phyloP scores from a whole-genome alignment of 2,113 vertebrate genomes.

The Carassius gibelio region DNA sequence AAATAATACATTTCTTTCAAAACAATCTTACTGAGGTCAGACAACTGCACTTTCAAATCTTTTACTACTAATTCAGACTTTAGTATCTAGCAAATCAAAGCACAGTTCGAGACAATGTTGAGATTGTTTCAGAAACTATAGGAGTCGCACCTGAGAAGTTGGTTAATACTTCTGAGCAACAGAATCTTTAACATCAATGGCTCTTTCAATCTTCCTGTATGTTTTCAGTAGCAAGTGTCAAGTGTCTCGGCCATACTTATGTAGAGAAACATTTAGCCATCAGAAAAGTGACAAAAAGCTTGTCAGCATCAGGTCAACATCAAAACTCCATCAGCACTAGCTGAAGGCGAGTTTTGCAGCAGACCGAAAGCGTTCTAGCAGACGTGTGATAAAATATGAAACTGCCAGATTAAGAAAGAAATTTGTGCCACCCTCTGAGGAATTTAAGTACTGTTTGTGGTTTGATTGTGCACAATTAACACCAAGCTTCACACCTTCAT shows the following conservation, averaged over 20 bases:
- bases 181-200: neutral
- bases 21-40: neutral
- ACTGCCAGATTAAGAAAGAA: conserved; percentile 37
- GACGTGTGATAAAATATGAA: conserved; percentile 66
- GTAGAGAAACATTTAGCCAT: conserved; percentile 33
- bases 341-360: conserved; percentile 64
- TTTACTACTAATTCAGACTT: neutral
- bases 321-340: conserved; percentile 48
- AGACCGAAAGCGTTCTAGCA: conserved; percentile 62
- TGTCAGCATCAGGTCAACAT: too few relatives aligned
- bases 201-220: neutral
- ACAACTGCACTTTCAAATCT: neutral
- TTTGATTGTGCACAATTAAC: conserved; percentile 24
- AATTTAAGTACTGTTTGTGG: neutral
- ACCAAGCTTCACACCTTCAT: neutral
- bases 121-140: neutral
- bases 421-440: conserved; percentile 7
- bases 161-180: neutral
- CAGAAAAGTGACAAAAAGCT: too few relatives aligned
- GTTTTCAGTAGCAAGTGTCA: neutral
- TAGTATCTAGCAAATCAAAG: neutral
- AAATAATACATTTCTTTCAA: too few relatives aligned
- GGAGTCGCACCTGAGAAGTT: too few relatives aligned
- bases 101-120: neutral
- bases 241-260: neutral